A percentile compares a stretch with the other conserved stretches of the same genome.
Evolutionary conservation across 2,113 vertebrate genomes (phyloP).

Genomic region (Zingel zingel): DNA sequence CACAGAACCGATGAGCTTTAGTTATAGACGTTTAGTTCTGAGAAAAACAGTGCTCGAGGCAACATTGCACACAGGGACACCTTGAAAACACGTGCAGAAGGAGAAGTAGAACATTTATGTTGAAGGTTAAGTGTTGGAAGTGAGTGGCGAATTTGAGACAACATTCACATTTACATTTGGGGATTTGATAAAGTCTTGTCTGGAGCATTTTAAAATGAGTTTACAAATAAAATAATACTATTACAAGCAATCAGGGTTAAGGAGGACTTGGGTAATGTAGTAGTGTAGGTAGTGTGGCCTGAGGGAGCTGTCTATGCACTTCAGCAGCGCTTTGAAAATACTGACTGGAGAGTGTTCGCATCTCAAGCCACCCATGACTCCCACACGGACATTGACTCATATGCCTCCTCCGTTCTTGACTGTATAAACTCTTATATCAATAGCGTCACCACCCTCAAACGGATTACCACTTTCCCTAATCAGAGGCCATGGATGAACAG

Average conservation of each 20-base stretch:
- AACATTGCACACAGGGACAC: conserved; percentile 1
- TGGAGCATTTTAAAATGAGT: not conserved
- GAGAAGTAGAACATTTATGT: conserved; percentile 10
- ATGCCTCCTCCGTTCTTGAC: no score
- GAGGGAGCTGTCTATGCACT: no score
- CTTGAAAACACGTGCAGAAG: not conserved
- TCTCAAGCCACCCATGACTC: no score
- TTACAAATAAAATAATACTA: not conserved
- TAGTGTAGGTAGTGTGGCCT: no score
- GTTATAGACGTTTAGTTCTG: conserved; percentile 58
- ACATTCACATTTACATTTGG: conserved; percentile 3
- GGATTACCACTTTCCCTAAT: no score
- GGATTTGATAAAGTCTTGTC: not conserved
- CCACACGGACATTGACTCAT: no score
- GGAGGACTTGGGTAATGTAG: not conserved
- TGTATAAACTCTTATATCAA: no score
- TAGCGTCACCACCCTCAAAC: no score
- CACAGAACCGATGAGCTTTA: conserved; percentile 59
- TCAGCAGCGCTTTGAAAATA: no score
- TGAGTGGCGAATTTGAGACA: not conserved
- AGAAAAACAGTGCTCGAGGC: conserved; percentile 49
- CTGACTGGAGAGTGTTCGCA: no score
- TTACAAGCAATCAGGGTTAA: not conserved
- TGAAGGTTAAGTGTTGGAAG: conserved; percentile 3
- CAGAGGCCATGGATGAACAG: no score